These are phyloP conservation scores for Aphrophora alni DNA, from an alignment of 2,888 invertebrate genomes.

Conservation along the genomic window DNA sequence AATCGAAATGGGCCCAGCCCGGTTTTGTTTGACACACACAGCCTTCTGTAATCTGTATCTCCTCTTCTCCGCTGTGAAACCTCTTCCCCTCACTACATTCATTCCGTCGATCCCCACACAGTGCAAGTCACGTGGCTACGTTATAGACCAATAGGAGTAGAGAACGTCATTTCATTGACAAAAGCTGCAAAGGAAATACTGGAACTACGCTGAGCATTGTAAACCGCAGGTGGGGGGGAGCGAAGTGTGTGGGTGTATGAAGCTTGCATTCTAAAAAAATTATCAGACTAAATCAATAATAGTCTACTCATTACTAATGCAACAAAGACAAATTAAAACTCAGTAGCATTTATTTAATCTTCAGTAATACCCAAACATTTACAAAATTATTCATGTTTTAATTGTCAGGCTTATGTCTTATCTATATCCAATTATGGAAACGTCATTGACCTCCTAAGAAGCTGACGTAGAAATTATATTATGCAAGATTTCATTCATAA, in stretches of 20 bases:
- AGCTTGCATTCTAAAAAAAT: constrained; percentile 1
- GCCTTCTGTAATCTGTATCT: constrained; percentile 29
- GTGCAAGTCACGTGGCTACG: constrained; percentile 32
- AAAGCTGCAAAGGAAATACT: constrained; percentile 1
- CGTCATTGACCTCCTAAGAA: not conserved
- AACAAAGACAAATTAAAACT: not conserved
- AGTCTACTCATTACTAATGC: not conserved
- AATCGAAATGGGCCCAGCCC: constrained; percentile 27
- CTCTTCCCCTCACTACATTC: constrained; percentile 24
- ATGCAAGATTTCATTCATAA: constrained; percentile 4
- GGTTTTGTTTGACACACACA: constrained; percentile 37
- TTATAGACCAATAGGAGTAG: constrained; percentile 22
- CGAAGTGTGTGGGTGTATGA: not conserved
- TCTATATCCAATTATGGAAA: not conserved
- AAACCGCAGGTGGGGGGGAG: not conserved
- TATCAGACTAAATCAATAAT: constrained; percentile 4
- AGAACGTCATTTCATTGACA: constrained; percentile 32
- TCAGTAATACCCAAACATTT: not conserved
- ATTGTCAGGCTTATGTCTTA: not conserved
- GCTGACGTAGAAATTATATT: not conserved
- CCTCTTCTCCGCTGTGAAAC: constrained; percentile 6
- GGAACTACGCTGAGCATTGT: constrained; percentile 2
- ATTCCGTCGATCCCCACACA: constrained; percentile 30
- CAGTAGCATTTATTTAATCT: not conserved
- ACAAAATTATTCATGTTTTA: not conserved